A percentile compares a stretch with the other conserved stretches of the same genome.
Conservation (phyloP, 2,888 invertebrate species). For the Caenorhabditis becei region DNA sequence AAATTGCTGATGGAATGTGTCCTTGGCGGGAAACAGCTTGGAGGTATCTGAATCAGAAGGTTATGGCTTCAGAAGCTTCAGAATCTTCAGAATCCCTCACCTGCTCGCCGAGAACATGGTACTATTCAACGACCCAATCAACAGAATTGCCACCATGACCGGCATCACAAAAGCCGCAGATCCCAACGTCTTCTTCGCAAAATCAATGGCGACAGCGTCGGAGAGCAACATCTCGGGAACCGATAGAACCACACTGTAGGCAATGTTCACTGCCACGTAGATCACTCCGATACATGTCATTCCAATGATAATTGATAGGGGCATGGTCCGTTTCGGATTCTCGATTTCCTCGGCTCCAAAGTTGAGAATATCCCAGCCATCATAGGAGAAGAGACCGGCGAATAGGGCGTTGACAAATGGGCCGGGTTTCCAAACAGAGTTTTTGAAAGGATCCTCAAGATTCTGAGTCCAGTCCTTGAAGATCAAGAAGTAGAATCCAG, state of each 20-base stretch:
- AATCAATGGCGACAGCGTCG: constrained; percentile 77
- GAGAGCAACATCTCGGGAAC: constrained; percentile 68
- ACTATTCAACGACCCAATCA: constrained; percentile 78
- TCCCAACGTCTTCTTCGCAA: constrained; percentile 74
- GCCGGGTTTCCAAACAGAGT: constrained; percentile 60
- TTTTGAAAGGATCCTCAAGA: constrained; percentile 63
- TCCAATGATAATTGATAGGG: constrained; percentile 78
- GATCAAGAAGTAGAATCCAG: constrained; percentile 75
- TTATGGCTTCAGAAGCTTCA: too few relatives aligned
- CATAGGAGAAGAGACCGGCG: constrained; percentile 76
- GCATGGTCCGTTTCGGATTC: constrained; percentile 79
- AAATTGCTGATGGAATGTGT: constrained; percentile 77
- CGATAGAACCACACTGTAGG: constrained; percentile 77
- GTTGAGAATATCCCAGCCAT: constrained; percentile 81
- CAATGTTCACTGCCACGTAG: constrained; percentile 76
- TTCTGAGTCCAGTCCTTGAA: constrained; percentile 66
- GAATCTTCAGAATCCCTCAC: too few relatives aligned
- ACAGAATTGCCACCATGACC: constrained; percentile 76
- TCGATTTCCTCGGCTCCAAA: constrained; percentile 80
- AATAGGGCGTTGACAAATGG: constrained; percentile 76
- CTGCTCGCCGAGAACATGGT: constrained; percentile 79
- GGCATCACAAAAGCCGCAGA: constrained; percentile 75
- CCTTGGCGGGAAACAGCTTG: constrained; percentile 75
- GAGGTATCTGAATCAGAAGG: constrained; percentile 60
- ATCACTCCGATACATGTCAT: constrained; percentile 76